These are phyloP conservation scores for Sarcophaga bullata DNA, from an alignment of 1,140 invertebrate genomes.

Conservation along the genomic window DNA sequence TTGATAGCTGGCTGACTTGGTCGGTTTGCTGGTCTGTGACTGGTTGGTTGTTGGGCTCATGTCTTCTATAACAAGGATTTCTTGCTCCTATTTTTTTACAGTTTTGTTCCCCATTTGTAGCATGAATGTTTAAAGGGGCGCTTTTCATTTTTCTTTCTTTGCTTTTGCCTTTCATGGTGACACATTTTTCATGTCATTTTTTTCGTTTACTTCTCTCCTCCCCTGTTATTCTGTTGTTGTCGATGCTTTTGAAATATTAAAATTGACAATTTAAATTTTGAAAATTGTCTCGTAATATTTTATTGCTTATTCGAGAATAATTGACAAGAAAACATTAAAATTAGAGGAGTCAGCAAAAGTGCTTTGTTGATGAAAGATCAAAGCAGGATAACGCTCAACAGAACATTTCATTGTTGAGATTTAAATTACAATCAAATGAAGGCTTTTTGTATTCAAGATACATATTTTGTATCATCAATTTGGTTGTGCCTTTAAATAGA, in stretches of 20 bases:
- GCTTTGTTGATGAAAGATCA: too few relatives aligned
- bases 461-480: not conserved
- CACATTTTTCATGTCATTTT: not conserved
- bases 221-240: too few relatives aligned
- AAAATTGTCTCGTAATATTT: constrained; percentile 9
- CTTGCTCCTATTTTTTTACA: not conserved
- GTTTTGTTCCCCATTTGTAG: not conserved
- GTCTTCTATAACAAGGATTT: not conserved
- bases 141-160: not conserved
- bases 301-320: not conserved
- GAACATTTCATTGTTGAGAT: not conserved
- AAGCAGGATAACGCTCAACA: not conserved
- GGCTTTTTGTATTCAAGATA: not conserved
- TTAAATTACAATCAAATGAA: not conserved
- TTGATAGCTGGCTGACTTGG: not conserved
- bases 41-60: not conserved
- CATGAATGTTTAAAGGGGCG: not conserved
- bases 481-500: too few relatives aligned
- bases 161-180: not conserved
- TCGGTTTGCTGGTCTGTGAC: too few relatives aligned
- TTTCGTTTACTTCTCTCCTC: not conserved
- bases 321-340: not conserved
- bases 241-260: not conserved
- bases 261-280: constrained; percentile 10
- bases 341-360: too few relatives aligned